Evolutionary conservation across 2,797 vertebrate genomes (phyloP).

Genomic region (Myotis vivesi): DNA sequence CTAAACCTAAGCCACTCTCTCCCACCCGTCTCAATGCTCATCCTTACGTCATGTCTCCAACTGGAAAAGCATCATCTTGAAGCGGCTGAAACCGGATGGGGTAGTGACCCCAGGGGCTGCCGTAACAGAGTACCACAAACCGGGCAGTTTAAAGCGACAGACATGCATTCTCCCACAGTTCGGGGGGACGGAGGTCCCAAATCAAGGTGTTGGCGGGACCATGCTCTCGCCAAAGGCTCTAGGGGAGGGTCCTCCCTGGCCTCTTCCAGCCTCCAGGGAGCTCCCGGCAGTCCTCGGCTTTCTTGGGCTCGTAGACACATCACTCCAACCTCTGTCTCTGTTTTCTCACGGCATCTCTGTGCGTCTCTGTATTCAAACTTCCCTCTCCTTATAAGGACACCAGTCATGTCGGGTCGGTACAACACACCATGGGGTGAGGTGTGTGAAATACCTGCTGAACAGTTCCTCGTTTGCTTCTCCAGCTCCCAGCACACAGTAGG

Average conservation of each 20-base stretch:
- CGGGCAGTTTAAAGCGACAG: neutral
- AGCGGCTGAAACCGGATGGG: neutral
- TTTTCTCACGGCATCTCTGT: neutral
- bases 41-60: neutral
- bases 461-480: neutral
- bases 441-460: too few relatives aligned
- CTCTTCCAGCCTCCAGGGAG: neutral
- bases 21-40: neutral
- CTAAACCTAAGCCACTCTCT: neutral
- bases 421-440: rapidly evolving
- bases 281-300: neutral
- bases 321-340: neutral
- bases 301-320: neutral
- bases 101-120: neutral
- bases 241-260: neutral
- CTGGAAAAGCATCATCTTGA: neutral
- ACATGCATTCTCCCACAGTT: neutral
- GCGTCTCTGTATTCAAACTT: neutral
- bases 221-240: neutral
- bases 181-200: neutral
- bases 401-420: neutral
- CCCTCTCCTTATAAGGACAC: neutral
- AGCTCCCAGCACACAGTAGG: neutral
- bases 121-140: neutral
- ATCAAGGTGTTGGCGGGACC: neutral